Conservation (phyloP, 2,113 vertebrate genomes). For the Eudorcas thomsonii region DNA sequence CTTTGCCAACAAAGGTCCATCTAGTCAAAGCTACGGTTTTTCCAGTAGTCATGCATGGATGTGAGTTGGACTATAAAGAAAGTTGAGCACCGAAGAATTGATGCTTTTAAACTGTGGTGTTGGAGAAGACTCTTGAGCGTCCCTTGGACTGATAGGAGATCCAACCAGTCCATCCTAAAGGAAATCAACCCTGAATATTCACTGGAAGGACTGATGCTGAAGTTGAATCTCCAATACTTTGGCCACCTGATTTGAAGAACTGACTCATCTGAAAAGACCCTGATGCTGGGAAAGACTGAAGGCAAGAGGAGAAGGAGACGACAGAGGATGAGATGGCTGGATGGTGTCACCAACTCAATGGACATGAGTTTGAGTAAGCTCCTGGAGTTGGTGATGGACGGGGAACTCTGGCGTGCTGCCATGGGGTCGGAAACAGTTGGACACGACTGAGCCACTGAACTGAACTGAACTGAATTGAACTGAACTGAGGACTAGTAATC, state of each 20-base stretch:
- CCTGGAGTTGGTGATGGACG: accelerated
- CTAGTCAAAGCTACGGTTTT: background rate
- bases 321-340: background rate
- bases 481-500: background rate
- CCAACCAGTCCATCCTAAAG: background rate
- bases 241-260: background rate
- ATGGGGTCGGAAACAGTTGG: background rate
- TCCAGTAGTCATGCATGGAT: background rate
- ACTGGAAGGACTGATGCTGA: background rate
- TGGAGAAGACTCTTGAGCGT: background rate
- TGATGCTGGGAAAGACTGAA: background rate
- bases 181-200: background rate
- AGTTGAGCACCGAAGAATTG: accelerated
- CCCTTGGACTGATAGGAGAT: background rate
- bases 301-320: background rate
- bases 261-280: background rate
- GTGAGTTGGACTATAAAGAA: background rate
- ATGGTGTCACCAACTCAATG: accelerated
- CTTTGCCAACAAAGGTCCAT: background rate
- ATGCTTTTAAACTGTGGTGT: background rate
- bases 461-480: background rate
- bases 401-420: background rate
- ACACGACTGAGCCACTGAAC: background rate
- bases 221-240: background rate
- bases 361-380: background rate